Conservation (phyloP, 2,113 vertebrate genomes). For the Spheniscus mendiculus region DNA sequence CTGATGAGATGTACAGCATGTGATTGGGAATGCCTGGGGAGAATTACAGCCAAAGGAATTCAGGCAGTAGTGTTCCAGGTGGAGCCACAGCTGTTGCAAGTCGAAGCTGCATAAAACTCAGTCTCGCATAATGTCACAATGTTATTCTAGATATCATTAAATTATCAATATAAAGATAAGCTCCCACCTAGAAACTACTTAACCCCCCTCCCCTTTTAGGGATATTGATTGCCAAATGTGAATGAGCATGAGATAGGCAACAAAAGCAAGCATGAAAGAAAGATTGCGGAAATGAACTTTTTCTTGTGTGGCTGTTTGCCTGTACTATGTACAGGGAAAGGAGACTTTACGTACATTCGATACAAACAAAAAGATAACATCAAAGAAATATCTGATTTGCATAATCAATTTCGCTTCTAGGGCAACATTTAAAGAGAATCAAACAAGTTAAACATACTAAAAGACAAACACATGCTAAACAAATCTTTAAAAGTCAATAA, state of each 20-base stretch:
- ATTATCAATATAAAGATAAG: not conserved
- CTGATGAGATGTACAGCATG: not conserved
- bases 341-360: not conserved
- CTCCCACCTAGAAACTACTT: not conserved
- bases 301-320: not conserved
- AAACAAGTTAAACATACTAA: not conserved
- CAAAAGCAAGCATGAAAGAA: not conserved
- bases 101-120: not conserved
- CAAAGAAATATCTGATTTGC: not conserved
- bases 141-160: not conserved
- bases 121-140: fast-evolving
- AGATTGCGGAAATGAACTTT: not conserved
- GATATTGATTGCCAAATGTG: not conserved
- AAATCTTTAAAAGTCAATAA: not conserved
- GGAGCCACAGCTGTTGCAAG: not conserved
- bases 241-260: not conserved
- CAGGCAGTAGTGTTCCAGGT: not conserved
- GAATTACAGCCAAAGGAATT: not conserved
- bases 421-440: not conserved
- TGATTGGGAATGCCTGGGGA: not conserved
- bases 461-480: not conserved
- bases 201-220: not conserved
- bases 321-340: not conserved
- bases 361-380: not conserved
- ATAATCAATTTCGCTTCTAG: not conserved